phyloP scores from a whole-genome alignment of 2,113 vertebrate species.

The Montifringilla adamsi region DNA sequence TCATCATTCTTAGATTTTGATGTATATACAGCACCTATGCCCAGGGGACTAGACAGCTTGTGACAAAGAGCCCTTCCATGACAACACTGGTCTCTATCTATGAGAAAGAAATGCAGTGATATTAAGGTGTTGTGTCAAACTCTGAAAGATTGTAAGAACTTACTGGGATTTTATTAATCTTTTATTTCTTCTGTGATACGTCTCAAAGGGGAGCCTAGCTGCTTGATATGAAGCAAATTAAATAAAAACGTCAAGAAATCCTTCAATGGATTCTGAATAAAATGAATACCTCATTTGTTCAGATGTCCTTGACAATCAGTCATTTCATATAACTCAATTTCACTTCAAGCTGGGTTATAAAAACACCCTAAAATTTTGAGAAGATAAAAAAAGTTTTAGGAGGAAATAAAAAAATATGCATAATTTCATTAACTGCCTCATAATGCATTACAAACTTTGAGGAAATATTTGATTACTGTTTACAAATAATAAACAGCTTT shows the following conservation, averaged over 20 bases:
- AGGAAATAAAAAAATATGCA: not conserved
- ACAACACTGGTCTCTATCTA: not conserved
- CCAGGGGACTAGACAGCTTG: not conserved
- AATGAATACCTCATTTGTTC: slow-evolving; percentile 65
- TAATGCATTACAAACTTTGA: slow-evolving; percentile 18
- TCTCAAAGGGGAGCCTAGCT: slow-evolving; percentile 61
- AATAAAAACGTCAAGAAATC: slow-evolving; percentile 69
- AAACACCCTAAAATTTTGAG: slow-evolving; percentile 57
- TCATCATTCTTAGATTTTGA: not conserved
- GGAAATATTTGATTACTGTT: slow-evolving; percentile 47
- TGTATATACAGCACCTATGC: not conserved
- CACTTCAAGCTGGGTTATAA: slow-evolving; percentile 49
- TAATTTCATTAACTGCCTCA: slow-evolving; percentile 46
- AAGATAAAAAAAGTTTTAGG: slow-evolving; percentile 56
- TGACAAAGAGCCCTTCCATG: not conserved
- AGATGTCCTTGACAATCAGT: slow-evolving; percentile 65
- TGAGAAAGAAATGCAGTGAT: not conserved
- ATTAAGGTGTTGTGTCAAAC: slow-evolving; percentile 56
- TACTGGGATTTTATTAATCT: slow-evolving; percentile 65
- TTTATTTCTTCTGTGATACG: slow-evolving; percentile 60
- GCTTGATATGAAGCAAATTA: slow-evolving; percentile 64
- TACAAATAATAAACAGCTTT: slow-evolving; percentile 38
- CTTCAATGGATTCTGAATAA: slow-evolving; percentile 60
- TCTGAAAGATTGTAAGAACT: slow-evolving; percentile 26
- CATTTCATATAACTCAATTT: slow-evolving; percentile 65